Evolutionary conservation across 2,797 vertebrate species (phyloP), one percentile per base, ranked within the genome.

Genomic region (Heteromormyrus szaboi): DNA sequence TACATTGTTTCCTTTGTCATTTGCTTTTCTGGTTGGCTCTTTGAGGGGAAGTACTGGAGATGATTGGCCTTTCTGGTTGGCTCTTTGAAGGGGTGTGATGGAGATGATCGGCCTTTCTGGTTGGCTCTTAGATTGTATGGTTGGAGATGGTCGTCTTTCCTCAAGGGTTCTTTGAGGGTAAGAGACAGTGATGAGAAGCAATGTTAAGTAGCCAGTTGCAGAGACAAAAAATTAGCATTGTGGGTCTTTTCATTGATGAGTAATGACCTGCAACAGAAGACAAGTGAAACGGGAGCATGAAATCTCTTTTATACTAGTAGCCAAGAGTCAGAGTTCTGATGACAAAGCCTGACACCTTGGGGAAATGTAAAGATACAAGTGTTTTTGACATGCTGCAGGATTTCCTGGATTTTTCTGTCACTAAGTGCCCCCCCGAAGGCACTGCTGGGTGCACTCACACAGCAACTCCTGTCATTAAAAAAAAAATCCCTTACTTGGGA

Each of bases 381-480:
- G 85, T 56, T 51, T 56, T 59, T 56, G 85, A 86, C 51, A 56
- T 29, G 84, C 85, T 62, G 29, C 85, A 86, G 85, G 85, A 56
- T 86, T 41, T 56, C 41, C 51, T 56, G 85, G 85, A 86, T 86
- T 86, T 86, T 85, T n/a, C 51, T 56, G 85, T 86, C 85, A 56
- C 48, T 86, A 86, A 86, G 85, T 86, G 51, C 56, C 51, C 85
- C 53, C 85, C 85, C 7, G 33, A 59, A 86, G 85, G 85, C 85
- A 8, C 51, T 56, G 53, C 8, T 59, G 50, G 53, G 50, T 51
- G 53, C 22, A 86, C 51, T 59, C 85, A 41, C 51, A 37, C 53
- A 41, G 85, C 51, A 86, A 51, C 50, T 86, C 51, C 85, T 59
- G 33, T 62, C 33, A 86, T 86, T 86, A 54, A 86, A 86, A 86